Percentiles rank a stretch among this genome's conserved stretches.
Conservation (phyloP, 2,888 invertebrate species). For the Protodeltote pygarga region DNA sequence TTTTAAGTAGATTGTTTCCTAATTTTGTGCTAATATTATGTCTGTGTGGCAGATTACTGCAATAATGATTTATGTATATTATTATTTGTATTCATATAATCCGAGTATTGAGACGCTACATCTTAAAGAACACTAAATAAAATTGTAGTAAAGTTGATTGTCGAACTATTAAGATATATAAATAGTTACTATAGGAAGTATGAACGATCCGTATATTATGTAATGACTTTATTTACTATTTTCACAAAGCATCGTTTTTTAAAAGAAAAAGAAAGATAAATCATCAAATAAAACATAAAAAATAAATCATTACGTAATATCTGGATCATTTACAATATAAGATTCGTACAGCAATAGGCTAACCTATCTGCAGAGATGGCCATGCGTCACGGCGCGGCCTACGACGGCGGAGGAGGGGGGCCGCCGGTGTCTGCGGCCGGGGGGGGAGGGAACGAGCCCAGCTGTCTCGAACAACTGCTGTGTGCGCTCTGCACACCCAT, state of each 20-base stretch:
- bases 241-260: no score
- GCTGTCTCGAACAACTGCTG: conserved; percentile 79
- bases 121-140: no score
- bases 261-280: no score
- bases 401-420: conserved; percentile 67
- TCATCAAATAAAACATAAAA: no score
- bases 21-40: not conserved
- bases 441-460: conserved; percentile 56
- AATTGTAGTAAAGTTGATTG: no score
- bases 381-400: conserved; percentile 72
- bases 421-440: conserved; percentile 19
- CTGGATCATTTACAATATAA: not conserved
- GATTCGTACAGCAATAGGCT: conserved; percentile 12
- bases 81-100: no score
- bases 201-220: no score
- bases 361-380: conserved; percentile 68
- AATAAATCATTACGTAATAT: not conserved
- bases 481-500: conserved; percentile 82
- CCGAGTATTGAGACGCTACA: no score
- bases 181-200: no score
- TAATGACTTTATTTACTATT: no score
- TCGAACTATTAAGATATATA: no score
- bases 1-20: conserved; percentile 5
- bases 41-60: not conserved
- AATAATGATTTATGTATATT: conserved; percentile 5